Evolutionary conservation across 2,797 vertebrate genomes (phyloP).

Genomic region (Selene dorsalis): DNA sequence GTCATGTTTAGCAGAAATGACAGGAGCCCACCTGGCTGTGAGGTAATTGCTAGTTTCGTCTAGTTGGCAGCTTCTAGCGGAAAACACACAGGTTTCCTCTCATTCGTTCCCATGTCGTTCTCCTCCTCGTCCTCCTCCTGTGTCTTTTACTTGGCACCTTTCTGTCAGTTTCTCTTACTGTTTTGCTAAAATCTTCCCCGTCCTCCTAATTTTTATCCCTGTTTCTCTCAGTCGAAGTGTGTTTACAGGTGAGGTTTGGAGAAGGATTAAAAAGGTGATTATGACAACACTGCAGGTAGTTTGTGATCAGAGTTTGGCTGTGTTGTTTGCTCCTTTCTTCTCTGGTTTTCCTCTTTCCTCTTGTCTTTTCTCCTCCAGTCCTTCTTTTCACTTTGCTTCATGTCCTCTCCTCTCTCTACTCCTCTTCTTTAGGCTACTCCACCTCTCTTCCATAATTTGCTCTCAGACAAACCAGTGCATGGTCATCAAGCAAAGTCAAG

Average conservation of each 20-base stretch:
- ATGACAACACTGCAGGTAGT: constrained; percentile 50
- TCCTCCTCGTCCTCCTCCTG: neutral
- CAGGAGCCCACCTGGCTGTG: neutral
- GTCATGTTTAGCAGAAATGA: neutral
- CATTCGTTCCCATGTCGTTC: neutral
- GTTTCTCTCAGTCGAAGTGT: constrained; percentile 33
- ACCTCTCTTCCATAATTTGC: constrained; percentile 40
- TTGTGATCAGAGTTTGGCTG: constrained; percentile 44
- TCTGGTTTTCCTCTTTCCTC: constrained; percentile 10
- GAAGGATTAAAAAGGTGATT: constrained; percentile 65
- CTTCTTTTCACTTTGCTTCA: constrained; percentile 54
- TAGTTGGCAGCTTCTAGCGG: neutral
- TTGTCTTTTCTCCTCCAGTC: constrained; percentile 34
- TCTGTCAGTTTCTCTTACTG: constrained; percentile 2
- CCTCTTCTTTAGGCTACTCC: constrained; percentile 12
- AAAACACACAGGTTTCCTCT: neutral
- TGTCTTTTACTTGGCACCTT: constrained; percentile 18
- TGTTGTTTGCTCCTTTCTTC: constrained; percentile 32
- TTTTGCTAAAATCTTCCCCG: constrained; percentile 2
- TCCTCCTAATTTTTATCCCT: constrained; percentile 4
- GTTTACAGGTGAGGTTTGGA: constrained; percentile 34
- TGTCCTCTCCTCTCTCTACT: constrained; percentile 48
- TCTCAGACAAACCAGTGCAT: neutral
- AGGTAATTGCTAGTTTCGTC: constrained; percentile 13
- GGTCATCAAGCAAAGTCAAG: constrained; percentile 6